Evolutionary conservation across 2,797 vertebrate genomes (phyloP), one percentile per base, ranked within the genome.

Genomic region (Brotogeris chrysoptera): DNA sequence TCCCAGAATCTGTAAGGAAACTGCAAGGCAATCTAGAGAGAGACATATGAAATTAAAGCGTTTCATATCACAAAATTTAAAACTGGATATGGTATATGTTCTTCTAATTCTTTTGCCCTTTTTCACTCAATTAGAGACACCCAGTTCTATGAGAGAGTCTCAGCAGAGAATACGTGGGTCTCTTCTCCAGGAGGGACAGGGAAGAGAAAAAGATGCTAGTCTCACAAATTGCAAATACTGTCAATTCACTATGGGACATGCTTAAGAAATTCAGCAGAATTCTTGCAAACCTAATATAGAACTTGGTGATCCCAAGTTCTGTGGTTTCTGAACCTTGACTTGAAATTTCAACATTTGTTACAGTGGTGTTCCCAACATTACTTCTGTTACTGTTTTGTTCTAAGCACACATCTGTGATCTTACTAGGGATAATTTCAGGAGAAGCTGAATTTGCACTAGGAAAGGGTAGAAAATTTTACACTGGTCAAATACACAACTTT

Each of bases 1-100:
- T 99, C 99, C 99, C 99, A 99, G 97, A 99, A 99, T 96, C 99
- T 98, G 38, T 98, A 98, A 4, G 99, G 99, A 97, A 99, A 99
- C 97, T 99, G 98, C 94, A 99, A 97, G 10, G 98, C 99, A 30
- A 99, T 98, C 99, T 99, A 97, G 20, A 97, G 86, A 90, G 69
- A 80, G 66, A 77, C 18, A 68, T 27, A 60, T 27, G 8, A 16
- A 84, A 70, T 72, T 60, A 27, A 80, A 78, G 11, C 10, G 34
- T 50, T 87, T 81, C 23, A 53, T 73, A 50, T 13, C 36, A 61
- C 43, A 79, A 25, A 91, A 73, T 10, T 68, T 23, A 0, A 39
- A 87, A 34, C 44, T 80, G 25, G 36, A 25, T 55, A 46, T 7
- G 8, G 9, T 72, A 16, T 73, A 39, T 59, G 25, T 28, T 84